Base-by-base conservation (phyloP, 2,113 vertebrate species). In the Chroicocephalus ridibundus region DNA sequence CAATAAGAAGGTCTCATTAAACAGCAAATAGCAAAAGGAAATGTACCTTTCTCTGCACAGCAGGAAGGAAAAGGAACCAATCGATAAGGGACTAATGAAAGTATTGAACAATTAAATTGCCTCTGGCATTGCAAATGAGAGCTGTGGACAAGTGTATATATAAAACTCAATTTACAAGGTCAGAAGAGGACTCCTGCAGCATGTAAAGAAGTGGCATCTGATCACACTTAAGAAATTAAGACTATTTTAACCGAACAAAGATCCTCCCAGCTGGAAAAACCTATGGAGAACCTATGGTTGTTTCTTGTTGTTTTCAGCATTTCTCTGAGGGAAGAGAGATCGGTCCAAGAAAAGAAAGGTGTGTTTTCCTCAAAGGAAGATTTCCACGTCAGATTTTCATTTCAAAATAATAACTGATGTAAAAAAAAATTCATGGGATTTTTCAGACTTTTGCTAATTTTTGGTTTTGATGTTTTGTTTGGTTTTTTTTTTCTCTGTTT, bases 81-180 rank as follows among this genome's bases (percentile, higher is more conserved):
- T 95, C 91, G 27, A 94, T 91, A 87, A 27, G 44, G 61, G 54
- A 79, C 86, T 95, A 94, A 96, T 91, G 85, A 87, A 97, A 96
- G 64, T 82, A 97, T 94, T 84, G 94, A 93, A 83, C 76, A 97
- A 95, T 91, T 97, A 92, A 85, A 93, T 93, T 95, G 86, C 88
- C 89, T 95, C 77, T 85, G 90, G 95, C 90, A 82, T 83, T 91
- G 87, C 69, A 93, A 77, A 87, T 5, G 24, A 86, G 80, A 86
- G 24, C 91, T 94, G 87, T 49, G 84, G 90, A 88, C 24, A 87
- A 94, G 47, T 54, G 11, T 87, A 79, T 27, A 15, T 68, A 87
- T 52, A 61, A 96, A 96, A 97, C 60, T 97, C 55, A 7, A 52
- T 95, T 97, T 96, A n/a, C 77, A 93, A 87, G 92, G 97, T 97